Base-by-base conservation (phyloP, 2,888 invertebrate species). In the Nemotelus pantherinus region DNA sequence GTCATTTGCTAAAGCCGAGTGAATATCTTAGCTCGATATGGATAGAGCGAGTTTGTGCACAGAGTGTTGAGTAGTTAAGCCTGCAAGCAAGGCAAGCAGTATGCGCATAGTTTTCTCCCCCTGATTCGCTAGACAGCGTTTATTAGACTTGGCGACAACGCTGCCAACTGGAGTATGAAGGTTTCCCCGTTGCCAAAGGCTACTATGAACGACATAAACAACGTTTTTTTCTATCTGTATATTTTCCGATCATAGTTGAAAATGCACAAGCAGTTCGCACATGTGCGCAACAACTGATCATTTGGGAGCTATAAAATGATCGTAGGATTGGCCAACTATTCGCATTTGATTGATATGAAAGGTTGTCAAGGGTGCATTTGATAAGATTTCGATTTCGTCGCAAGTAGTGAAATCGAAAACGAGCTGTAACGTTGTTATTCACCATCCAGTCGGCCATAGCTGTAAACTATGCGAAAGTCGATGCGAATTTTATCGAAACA, bases 1-100 rank as follows among this genome's bases (percentile, higher is more conserved):
- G 81, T 81, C 81, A 81, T 82, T 82, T 80, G 80, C 81, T 79
- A 79, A 71, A 81, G 43, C 80, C 80, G 80, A 80, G 60, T 79
- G 80, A 82, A 81, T 81, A 81, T 80, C 81, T 82, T 80, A 77
- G 76, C 80, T 77, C 79, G 79, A 70, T 77, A 77, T 70, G 70
- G 77, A 70, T 48, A 48, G 43, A 58, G 10, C 77, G 25, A 77
- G 77, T 68, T 70, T 70, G 25, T 25, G 25, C 25, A 25, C 25
- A 25, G 25, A 25, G 25, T 25, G 25, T 25, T 25, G 25, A 25
- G 25, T 25, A 25, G 25, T 25, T 25, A 25, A 25, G 25, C 25
- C 25, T 70, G 9, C 65, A n/a, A 7, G 55, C 10, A 10, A 50
- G 43, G 5, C 53, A 9, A 43, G 9, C 53, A 68, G 25, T 47